Base-by-base conservation (phyloP, 2,113 vertebrate species). In the Erpornis zantholeuca region DNA sequence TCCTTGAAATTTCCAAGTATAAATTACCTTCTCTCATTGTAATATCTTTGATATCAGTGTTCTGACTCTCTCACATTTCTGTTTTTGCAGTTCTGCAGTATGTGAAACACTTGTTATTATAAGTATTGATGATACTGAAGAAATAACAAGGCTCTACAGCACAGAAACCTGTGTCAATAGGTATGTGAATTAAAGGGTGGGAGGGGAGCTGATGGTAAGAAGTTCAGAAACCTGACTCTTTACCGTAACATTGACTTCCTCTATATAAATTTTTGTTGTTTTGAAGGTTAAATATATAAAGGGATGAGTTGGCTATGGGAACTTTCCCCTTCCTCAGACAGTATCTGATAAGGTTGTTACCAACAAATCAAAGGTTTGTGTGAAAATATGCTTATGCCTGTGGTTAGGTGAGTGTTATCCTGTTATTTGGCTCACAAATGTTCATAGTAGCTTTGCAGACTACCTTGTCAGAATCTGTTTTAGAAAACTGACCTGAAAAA, bases 161-260 rank as follows among this genome's bases (percentile, higher is more conserved):
- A 8, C 5, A 90, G 66, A 86, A 77, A 57, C 56, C 60, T 88
- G 31, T 96, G 82, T 78, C 86, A 86, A 60, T 33, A 93, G 76
- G 68, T 95, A 60, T 54, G 86, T 84, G 90, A 96, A 93, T 82
- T 83, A 50, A 52, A 79, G 56, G 72, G 75, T 93, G 69, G 93
- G 96, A 95, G 80, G 93, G 57, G 54, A 94, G 52, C 56, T 95
- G 72, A 69, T 4, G 53, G 94, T 92, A 97, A 94, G 63, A 70
- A 35, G 28, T 56, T 92, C 69, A 89, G 76, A 88, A 88, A 87
- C 70, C 56, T 86, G 73, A 53, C 7, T 27, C 72, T 93, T 96
- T 95, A 95, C 96, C 25, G 92, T 95, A 97, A 95, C 31, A 71
- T 80, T 53, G 44, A 94, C 93, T 96, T 97, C 96, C 96, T 95